phyloP scores from a whole-genome alignment of 1,140 invertebrate genomes.

The Drosophila rhopaloa region DNA sequence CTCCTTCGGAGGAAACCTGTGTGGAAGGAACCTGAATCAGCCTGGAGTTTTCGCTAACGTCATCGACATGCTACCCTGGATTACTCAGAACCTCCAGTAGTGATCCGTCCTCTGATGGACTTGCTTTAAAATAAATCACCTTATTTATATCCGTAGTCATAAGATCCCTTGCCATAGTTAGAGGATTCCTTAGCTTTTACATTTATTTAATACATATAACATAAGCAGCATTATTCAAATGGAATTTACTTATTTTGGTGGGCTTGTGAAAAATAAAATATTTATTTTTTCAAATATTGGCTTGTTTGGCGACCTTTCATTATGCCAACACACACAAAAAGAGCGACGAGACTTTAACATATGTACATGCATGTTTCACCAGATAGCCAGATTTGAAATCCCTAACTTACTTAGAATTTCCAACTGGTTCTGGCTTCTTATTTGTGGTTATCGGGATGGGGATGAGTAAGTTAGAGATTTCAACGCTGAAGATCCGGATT shows the following conservation, averaged over 20 bases:
- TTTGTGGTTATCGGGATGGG: no score
- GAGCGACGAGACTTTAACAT: no score
- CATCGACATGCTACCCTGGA: conserved; percentile 78
- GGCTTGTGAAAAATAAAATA: not conserved
- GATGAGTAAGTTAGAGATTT: no score
- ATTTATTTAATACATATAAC: conserved; percentile 34
- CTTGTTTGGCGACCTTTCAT: no score
- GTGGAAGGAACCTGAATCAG: conserved; percentile 44
- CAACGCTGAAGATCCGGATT: no score
- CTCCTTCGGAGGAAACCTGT: conserved; percentile 58
- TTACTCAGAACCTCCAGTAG: conserved; percentile 71
- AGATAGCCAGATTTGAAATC: no score
- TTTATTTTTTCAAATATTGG: not conserved
- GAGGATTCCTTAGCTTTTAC: conserved; percentile 31
- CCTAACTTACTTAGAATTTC: no score
- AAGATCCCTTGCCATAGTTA: conserved; percentile 56
- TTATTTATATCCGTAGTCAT: conserved; percentile 32
- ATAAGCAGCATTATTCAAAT: conserved; percentile 29
- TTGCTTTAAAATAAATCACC: not conserved
- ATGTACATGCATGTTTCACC: no score
- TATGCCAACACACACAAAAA: no score
- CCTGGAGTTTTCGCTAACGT: conserved; percentile 80
- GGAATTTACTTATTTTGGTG: not conserved
- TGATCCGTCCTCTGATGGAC: not conserved
- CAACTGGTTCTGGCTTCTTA: no score